Evolutionary conservation across 2,797 vertebrate species (phyloP), one percentile per base, ranked within the genome.

Genomic region (Leptoclinus maculatus): DNA sequence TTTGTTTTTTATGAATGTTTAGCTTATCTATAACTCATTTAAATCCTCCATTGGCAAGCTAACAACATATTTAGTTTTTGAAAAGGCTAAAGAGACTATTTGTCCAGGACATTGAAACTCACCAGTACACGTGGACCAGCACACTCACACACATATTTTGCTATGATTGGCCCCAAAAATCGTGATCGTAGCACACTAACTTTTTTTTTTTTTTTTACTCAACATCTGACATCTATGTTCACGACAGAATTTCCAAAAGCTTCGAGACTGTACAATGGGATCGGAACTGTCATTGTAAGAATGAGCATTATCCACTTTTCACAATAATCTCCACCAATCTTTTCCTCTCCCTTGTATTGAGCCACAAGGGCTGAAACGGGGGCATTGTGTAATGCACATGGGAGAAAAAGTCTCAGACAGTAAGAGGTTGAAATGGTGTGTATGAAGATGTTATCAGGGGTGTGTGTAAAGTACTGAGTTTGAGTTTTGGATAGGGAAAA

Each of bases 381-480:
- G 60, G 10, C 59, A 41, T 38, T 3, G 23, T 67, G 65, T 51
- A 56, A 39, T 67, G 53, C 53, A 74, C 54, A 56, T n/a, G 32
- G 36, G 47, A 75, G 57, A 57, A 75, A 14, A 79, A 43, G 51
- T 59, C 57, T 67, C 29, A 43, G 43, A 54, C 41, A 80, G 49
- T 56, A 65, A 64, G 62, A 51, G 71, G 75, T 83, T 66, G 43
- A 86, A 83, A 83, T 54, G 38, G 57, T 74, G 56, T 14, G 5
- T 63, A 74, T 84, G 83, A 89, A 79, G 83, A 84, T 75, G 78
- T 70, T 84, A 71, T 80, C 74, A 84, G 69, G 34, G 17, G 64
- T 85, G 78, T 80, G 76, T 78, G 25, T 68, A 23, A 68, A 79
- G 60, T 62, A 70, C 41, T 27, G 36, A 29, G 65, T 78, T 85